Evolutionary conservation across 2,797 vertebrate genomes (phyloP), one percentile per base, ranked within the genome.

Genomic region (Myioborus melanocephalus): DNA sequence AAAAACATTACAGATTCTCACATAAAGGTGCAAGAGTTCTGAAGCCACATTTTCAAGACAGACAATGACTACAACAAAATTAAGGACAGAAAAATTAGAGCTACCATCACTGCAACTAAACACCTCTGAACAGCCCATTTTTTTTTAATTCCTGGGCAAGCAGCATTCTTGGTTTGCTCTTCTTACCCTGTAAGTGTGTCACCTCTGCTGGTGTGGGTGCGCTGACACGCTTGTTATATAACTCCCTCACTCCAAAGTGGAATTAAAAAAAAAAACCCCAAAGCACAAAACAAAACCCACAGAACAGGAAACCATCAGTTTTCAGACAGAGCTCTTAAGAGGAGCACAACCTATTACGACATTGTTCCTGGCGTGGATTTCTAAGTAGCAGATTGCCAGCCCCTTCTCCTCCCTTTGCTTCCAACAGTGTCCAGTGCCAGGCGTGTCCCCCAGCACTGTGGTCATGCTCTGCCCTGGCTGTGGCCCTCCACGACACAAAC

Each of bases 391-490:
- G 11, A 47, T 20, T 35, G 44, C n/a, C 60, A 89, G 34, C 1
- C 17, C 32, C 19, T 59, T 50, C 44, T 72, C 28, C 23, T 61
- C 37, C 27, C 24, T 81, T 61, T 47, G 11, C 6, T 47, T 70
- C 34, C 2, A 49, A 34, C 7, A n/a, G 17, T 4, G 15, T 6
- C 34, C 44, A 24, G 20, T 22, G 16, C 12, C 71, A 52, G n/a
- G 30, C 14, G 2, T 1, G 1, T 35, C 19, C 37, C 30, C 47
- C 13, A 30, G 76, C 44, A 47, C 30, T 0, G 0, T 1, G 7
- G 35, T 19, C 44, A 63, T 14, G 28, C 18, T 80, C 66, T 56
- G 24, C 32, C 65, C 52, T 14, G 83, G 46, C 43, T 71, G n/a
- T 27, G 41, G 24, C 34, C 71, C 64, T 63, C 77, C 37, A 22